Percentiles rank a stretch among this genome's conserved stretches.
These are phyloP conservation scores for Drosophila koepferae DNA, from an alignment of 2,888 invertebrate genomes.

Conservation along the genomic window DNA sequence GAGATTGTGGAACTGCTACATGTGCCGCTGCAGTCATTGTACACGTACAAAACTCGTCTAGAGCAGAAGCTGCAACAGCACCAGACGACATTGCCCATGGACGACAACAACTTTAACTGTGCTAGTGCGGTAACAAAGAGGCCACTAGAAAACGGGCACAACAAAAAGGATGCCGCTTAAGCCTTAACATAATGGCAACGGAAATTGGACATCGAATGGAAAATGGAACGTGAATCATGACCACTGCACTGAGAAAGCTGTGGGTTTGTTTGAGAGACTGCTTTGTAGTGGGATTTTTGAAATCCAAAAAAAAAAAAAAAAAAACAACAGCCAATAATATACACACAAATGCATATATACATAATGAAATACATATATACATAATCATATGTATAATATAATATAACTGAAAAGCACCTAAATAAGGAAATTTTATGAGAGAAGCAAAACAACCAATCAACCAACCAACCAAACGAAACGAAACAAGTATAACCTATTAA, in stretches of 20 bases:
- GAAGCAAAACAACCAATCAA: conserved; percentile 21
- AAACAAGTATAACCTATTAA: conserved; percentile 51
- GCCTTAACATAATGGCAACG: conserved; percentile 5
- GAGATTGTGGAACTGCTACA: conserved; percentile 94
- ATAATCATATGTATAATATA: conserved; percentile 14
- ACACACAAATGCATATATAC: conserved; percentile 23
- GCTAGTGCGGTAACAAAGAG: conserved; percentile 49
- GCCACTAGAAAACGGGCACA: conserved; percentile 78
- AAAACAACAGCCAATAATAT: conserved; percentile 52
- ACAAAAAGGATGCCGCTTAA: conserved; percentile 60
- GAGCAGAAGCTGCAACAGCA: conserved; percentile 72
- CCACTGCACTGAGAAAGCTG: conserved; percentile 42
- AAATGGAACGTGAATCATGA: conserved; percentile 25
- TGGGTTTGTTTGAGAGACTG: conserved; percentile 60
- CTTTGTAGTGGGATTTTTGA: conserved; percentile 59
- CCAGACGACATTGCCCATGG: conserved; percentile 43
- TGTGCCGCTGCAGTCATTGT: conserved; percentile 94
- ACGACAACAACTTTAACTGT: conserved; percentile 62
- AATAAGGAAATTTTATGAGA: conserved; percentile 11
- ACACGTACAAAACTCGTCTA: conserved; percentile 86
- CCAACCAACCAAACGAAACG: conserved; percentile 57
- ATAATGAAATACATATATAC: not conserved
- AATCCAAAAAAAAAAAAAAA: conserved; percentile 50
- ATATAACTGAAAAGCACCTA: conserved; percentile 15
- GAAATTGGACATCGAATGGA: conserved; percentile 44